Conservation (phyloP, 2,797 vertebrate genomes). For the Rhincodon typus region DNA sequence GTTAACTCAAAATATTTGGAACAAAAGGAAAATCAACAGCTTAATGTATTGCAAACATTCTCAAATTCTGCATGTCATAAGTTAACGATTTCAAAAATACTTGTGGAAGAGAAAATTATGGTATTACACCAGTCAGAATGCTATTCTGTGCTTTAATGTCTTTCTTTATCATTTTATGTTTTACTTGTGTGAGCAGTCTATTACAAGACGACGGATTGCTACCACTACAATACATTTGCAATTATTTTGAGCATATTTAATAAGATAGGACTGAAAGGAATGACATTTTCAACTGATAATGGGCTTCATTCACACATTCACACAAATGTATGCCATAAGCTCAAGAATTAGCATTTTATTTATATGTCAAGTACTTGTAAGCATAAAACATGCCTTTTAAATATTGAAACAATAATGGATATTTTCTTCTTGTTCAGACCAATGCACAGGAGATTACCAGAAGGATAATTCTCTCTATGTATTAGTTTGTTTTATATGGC, state of each 20-base stretch:
- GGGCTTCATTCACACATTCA: slow-evolving; percentile 5
- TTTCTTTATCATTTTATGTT: not conserved
- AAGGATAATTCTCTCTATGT: not conserved
- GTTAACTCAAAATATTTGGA: too few species aligned
- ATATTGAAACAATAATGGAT: not conserved
- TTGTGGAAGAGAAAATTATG: not conserved
- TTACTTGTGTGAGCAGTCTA: not conserved
- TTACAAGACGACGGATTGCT: not conserved
- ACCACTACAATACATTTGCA: not conserved
- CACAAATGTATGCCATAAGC: not conserved
- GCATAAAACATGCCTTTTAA: slow-evolving; percentile 19
- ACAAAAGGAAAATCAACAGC: not conserved
- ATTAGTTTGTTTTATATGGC: not conserved
- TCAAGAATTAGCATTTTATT: slow-evolving; percentile 3
- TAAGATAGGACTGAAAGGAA: not conserved
- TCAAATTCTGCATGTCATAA: not conserved
- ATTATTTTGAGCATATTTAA: not conserved
- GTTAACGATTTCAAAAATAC: not conserved
- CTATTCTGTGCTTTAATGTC: not conserved
- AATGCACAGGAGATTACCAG: not conserved
- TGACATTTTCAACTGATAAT: not conserved
- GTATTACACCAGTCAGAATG: not conserved
- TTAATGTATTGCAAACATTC: not conserved
- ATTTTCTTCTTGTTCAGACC: not conserved
- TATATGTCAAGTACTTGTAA: not conserved